These are phyloP conservation scores for Periophthalmus modestus DNA, from an alignment of 2,113 vertebrate species.

Conservation along the genomic window DNA sequence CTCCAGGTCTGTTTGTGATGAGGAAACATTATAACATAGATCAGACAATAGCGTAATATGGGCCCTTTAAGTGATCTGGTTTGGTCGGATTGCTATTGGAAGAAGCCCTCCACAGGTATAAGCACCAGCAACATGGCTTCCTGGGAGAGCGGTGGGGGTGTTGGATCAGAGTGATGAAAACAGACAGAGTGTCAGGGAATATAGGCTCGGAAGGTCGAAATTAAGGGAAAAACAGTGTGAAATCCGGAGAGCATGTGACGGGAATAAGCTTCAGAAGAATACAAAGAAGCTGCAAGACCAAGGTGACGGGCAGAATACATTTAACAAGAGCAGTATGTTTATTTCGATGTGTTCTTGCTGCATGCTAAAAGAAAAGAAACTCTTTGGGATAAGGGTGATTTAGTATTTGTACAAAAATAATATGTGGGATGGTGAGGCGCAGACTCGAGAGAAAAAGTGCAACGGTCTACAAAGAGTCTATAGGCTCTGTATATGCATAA, in stretches of 20 bases:
- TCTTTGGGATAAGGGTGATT: neutral
- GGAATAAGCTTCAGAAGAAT: conserved; percentile 23
- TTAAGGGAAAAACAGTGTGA: conserved; percentile 47
- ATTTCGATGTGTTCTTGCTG: neutral
- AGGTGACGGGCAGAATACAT: conserved; percentile 3
- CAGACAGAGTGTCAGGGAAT: conserved; percentile 74
- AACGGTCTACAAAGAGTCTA: neutral
- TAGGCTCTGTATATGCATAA: neutral
- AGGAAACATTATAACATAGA: too few relatives aligned
- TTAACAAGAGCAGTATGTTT: neutral
- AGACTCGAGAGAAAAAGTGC: neutral
- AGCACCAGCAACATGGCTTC: conserved; percentile 52
- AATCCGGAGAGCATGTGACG: conserved; percentile 24
- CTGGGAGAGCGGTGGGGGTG: conserved; percentile 57
- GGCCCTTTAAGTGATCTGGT: neutral
- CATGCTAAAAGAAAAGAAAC: neutral
- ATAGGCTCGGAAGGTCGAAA: conserved; percentile 65
- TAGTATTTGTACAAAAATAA: neutral
- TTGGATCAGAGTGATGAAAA: conserved; percentile 68
- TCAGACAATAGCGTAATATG: too few relatives aligned
- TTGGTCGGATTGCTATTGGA: conserved; percentile 61
- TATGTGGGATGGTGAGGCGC: neutral
- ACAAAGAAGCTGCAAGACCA: conserved; percentile 32
- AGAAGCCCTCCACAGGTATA: conserved; percentile 67
- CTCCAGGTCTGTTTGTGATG: too few relatives aligned